Conservation (phyloP, 2,888 invertebrate species). For the Agriopis aurantiaria region DNA sequence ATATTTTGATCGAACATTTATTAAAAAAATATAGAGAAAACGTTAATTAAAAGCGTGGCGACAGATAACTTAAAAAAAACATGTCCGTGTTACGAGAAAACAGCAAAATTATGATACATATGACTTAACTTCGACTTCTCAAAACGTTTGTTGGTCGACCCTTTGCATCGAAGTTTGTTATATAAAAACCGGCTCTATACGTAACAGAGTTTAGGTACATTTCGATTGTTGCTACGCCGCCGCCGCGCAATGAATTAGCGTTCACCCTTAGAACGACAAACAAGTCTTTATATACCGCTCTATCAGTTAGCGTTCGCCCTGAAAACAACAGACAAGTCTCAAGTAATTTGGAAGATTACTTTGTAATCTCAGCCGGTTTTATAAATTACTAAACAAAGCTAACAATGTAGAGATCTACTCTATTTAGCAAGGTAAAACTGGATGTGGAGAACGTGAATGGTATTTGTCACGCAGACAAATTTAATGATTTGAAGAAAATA, state of each 20-base stretch:
- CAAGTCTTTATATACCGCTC: no score
- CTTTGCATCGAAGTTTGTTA: not conserved
- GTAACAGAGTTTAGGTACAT: not conserved
- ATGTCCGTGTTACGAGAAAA: not conserved
- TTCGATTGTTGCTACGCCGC: not conserved
- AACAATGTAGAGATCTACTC: no score
- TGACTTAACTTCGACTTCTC: not conserved
- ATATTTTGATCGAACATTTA: not conserved
- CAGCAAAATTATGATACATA: not conserved
- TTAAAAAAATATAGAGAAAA: constrained; percentile 5
- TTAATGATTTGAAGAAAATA: no score
- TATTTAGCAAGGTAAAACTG: no score
- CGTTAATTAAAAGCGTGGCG: not conserved
- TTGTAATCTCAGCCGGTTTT: not conserved
- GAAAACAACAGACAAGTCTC: constrained; percentile 8
- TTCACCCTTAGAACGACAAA: not conserved
- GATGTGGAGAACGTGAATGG: no score
- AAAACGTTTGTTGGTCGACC: not conserved
- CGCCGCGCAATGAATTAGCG: not conserved
- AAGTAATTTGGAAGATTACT: not conserved
- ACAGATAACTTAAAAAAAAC: not conserved
- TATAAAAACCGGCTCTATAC: not conserved
- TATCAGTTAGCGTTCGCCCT: not conserved
- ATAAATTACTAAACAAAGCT: no score
- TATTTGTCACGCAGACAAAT: no score